Evolutionary conservation across 2,113 vertebrate species (phyloP).

Genomic region (Oreochromis spilurus): DNA sequence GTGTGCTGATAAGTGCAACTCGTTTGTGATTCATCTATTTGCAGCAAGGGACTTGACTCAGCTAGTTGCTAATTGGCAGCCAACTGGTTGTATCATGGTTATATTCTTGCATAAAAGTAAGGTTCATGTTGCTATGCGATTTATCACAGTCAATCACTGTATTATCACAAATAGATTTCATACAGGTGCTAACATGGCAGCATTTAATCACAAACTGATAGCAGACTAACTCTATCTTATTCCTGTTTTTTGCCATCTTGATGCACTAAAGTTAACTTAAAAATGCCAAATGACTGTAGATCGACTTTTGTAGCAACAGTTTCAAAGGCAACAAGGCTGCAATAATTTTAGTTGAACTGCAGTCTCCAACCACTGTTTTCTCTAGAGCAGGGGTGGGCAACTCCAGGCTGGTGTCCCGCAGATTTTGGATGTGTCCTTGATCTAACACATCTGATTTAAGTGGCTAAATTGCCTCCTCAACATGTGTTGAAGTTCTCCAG

Average conservation of each 20-base stretch:
- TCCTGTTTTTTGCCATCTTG: background rate
- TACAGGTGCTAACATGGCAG: background rate
- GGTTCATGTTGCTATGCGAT: background rate
- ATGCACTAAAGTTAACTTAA: background rate
- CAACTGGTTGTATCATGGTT: background rate
- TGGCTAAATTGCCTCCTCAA: background rate
- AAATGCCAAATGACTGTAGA: background rate
- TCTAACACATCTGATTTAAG: background rate
- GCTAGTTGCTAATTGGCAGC: background rate
- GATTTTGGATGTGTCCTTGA: rapidly evolving
- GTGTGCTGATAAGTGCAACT: background rate
- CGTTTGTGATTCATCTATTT: background rate
- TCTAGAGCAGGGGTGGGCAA: background rate
- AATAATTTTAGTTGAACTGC: background rate
- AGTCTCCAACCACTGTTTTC: background rate
- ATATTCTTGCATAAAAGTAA: background rate
- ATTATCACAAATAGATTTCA: background rate
- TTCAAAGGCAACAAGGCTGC: background rate
- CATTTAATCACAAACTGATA: background rate
- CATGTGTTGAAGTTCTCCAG: background rate
- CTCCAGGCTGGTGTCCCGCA: background rate
- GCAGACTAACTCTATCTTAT: background rate
- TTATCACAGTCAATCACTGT: background rate
- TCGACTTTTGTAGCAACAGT: background rate
- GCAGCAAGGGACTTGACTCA: no score